phyloP scores from a whole-genome alignment of 1,140 invertebrate genomes.

The Agrypnia vestita region DNA sequence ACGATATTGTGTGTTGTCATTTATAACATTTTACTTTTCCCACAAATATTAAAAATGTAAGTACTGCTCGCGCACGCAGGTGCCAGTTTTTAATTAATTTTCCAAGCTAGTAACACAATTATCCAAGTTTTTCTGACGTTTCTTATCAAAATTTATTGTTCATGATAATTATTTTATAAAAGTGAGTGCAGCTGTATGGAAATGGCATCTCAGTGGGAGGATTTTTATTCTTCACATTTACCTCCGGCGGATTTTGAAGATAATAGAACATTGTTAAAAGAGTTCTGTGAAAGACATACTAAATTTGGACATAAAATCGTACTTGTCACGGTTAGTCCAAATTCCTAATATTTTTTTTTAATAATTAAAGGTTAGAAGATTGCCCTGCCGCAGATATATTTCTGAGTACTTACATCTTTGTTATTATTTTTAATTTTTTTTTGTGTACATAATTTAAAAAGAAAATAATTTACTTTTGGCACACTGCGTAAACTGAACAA shows the following conservation, averaged over 20 bases:
- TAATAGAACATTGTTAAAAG: constrained; percentile 79
- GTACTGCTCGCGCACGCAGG: background rate
- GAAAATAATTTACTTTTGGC: too few species aligned
- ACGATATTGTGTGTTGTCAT: constrained; percentile 1
- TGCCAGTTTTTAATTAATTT: background rate
- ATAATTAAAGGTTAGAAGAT: background rate
- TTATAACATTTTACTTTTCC: background rate
- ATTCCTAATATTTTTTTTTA: background rate
- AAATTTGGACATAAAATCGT: constrained; percentile 79
- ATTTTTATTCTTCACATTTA: constrained; percentile 84
- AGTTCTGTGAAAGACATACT: constrained; percentile 81
- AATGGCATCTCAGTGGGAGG: constrained; percentile 81
- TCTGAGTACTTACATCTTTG: too few species aligned
- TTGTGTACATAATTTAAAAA: too few species aligned
- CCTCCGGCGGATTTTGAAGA: constrained; percentile 83
- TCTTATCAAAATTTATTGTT: constrained; percentile 49
- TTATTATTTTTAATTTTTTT: too few species aligned
- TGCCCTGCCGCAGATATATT: too few species aligned
- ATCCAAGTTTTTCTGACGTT: constrained; percentile 50
- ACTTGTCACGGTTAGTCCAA: constrained; percentile 82
- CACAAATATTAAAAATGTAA: background rate
- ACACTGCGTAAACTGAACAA: too few species aligned
- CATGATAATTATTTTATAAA: constrained; percentile 15
- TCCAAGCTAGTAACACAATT: constrained; percentile 17
- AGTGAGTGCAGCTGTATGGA: constrained; percentile 37